phyloP scores from a whole-genome alignment of 2,113 vertebrate species.

The Uropsilus gracilis region DNA sequence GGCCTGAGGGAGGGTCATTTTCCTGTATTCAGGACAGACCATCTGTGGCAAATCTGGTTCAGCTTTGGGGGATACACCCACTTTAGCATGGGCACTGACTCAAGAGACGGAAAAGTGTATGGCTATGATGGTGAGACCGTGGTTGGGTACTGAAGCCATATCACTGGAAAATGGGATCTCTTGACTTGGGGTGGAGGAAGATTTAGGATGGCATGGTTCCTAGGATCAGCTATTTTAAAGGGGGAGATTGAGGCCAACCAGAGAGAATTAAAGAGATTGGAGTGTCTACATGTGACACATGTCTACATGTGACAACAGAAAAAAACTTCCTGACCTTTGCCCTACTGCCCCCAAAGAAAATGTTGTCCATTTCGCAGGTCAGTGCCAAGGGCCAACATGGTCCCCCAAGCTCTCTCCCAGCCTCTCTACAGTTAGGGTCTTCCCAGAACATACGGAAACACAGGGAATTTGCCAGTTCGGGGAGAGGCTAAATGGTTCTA shows the following conservation, averaged over 20 bases:
- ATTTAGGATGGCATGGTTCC: fast-evolving
- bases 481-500: not conserved
- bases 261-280: not conserved
- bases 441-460: not conserved
- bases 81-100: not conserved
- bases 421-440: not conserved
- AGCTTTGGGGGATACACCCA: too few relatives aligned
- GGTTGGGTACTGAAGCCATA: not conserved
- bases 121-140: not conserved
- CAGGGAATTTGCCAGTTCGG: not conserved
- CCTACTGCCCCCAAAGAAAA: not conserved
- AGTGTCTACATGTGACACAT: too few relatives aligned
- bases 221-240: not conserved
- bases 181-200: not conserved
- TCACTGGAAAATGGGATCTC: not conserved
- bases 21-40: not conserved
- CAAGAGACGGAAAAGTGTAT: not conserved
- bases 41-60: not conserved
- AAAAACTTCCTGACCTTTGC: not conserved
- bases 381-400: fast-evolving
- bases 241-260: not conserved
- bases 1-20: not conserved
- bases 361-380: not conserved
- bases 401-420: not conserved
- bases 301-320: fast-evolving